Evolutionary conservation across 2,888 invertebrate genomes (phyloP).

Genomic region (Orthosia cruda): DNA sequence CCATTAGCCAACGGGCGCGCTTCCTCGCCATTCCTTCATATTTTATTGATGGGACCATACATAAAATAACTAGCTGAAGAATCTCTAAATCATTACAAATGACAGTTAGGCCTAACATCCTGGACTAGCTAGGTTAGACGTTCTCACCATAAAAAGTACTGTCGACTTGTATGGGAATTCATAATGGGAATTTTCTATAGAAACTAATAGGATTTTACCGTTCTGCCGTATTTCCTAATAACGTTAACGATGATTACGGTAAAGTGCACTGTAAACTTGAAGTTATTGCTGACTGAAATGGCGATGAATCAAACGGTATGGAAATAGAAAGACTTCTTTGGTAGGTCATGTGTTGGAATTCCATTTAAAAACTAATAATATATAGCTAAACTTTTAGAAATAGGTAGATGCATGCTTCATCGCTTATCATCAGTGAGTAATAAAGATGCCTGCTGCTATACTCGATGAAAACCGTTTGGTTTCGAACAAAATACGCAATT

Average conservation of each 20-base stretch:
- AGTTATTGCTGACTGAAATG: conserved; percentile 34
- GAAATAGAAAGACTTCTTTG: not conserved
- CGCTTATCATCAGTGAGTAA: no score
- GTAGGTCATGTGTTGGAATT: not conserved
- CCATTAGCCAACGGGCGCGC: conserved; percentile 23
- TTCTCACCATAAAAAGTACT: conserved; percentile 52
- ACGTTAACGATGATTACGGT: conserved; percentile 49
- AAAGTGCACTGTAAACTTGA: conserved; percentile 17
- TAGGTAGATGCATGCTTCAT: not conserved
- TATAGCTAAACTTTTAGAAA: not conserved
- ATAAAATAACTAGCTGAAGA: conserved; percentile 41
- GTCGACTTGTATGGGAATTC: conserved; percentile 56
- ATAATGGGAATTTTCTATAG: conserved; percentile 53
- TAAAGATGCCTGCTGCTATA: not conserved
- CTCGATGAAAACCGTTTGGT: not conserved
- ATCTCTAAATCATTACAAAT: conserved; percentile 40
- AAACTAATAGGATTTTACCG: conserved; percentile 39
- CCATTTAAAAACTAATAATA: not conserved
- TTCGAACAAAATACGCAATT: not conserved
- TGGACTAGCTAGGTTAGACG: conserved; percentile 23
- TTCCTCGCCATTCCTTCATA: conserved; percentile 42
- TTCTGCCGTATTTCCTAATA: conserved; percentile 25
- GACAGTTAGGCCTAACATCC: conserved; percentile 46
- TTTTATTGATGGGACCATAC: conserved; percentile 47
- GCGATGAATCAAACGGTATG: not conserved